Base-by-base conservation (phyloP, 1,140 invertebrate species). In the Drosophila chauvacae region DNA sequence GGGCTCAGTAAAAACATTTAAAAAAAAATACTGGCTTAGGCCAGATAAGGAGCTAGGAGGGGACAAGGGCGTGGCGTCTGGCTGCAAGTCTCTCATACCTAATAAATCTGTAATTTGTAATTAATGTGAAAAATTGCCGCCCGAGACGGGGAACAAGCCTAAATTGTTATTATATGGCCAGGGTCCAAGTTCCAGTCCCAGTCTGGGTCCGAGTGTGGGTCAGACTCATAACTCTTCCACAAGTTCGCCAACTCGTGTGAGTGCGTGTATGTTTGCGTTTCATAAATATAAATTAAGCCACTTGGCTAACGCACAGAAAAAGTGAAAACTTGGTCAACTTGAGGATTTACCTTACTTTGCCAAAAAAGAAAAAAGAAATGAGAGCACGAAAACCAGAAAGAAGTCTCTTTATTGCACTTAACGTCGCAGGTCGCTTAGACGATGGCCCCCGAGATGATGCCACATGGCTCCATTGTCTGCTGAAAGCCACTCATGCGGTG, bases 101-200 rank as follows among this genome's bases (percentile, higher is more conserved):
- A 91, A 91, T 91, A 91, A 91, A 91, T 91, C 87, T 91, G 81
- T 87, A 91, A 91, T 91, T 91, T 91, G 88, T 91, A 91, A 91
- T 91, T 91, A 91, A 91, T 91, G 87, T 84, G 80, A 87, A 91
- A 91, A 91, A 91, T 85, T 81, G 83, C 68, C 75, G 72, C 45
- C 44, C 50, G 72, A 74, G 88, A 91, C 88, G 81, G 68, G 77
- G 80, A 91, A 91, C 87, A 91, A 84, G 88, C 83, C 88, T 91
- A 91, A 91, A 91, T 91, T 84, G 87, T 87, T 91, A 91, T 81
- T 90, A 90, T 90, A 81, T 77, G 71, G 76, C 73, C 85, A 41
- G 10, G 28, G 77, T 61, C 69, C 77, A 66, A 80, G 77, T 65
- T 81, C 61, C 75, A 84, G 83, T 81, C 66, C 56, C 45, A 61